Evolutionary conservation across 2,113 vertebrate species (phyloP).

Genomic region (Probosciger aterrimus): DNA sequence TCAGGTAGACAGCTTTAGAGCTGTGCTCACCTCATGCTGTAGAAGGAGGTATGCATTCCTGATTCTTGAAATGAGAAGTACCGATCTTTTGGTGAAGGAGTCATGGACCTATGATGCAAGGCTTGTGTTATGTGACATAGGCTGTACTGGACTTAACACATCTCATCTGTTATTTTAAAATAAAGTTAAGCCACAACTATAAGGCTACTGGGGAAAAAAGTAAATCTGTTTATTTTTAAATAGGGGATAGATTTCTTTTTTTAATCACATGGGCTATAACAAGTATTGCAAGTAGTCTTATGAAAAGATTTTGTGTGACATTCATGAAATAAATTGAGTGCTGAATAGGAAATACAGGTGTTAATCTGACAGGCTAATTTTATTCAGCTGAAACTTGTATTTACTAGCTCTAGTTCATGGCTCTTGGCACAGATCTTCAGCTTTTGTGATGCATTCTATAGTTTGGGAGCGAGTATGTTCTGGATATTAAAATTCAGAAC

Average conservation of each 20-base stretch:
- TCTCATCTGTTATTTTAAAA: not conserved
- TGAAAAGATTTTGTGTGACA: not conserved
- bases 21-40: not conserved
- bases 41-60: not conserved
- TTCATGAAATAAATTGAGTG: not conserved
- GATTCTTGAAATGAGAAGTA: not conserved
- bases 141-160: rapidly evolving
- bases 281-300: not conserved
- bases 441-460: not conserved
- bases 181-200: not conserved
- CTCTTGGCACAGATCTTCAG: not conserved
- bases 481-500: not conserved
- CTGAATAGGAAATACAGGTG: not conserved
- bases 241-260: not conserved
- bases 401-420: not conserved
- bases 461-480: not conserved
- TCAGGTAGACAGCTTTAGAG: not conserved
- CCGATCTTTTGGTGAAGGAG: not conserved
- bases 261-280: not conserved
- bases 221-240: not conserved
- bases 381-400: not conserved
- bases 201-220: not conserved
- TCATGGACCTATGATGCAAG: not conserved
- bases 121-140: not conserved
- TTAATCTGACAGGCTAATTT: not conserved